Evolutionary conservation across 2,888 invertebrate genomes (phyloP), one percentile per base, ranked within the genome.

Genomic region (Ethmia dodecea): DNA sequence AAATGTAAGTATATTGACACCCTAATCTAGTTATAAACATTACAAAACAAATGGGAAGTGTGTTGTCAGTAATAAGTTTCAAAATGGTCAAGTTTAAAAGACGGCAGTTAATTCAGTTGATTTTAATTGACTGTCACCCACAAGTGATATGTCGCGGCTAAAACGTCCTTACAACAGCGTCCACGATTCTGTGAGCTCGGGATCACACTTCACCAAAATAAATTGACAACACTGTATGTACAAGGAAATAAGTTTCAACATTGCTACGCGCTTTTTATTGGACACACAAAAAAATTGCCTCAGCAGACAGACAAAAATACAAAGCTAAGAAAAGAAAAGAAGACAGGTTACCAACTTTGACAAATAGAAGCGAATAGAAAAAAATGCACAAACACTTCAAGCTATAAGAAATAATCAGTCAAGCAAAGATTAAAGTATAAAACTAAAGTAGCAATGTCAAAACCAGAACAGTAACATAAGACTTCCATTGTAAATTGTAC

Each of bases 321-420:
- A 52, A 57, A 44, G 49, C n/a, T n/a, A n/a, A n/a, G n/a, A n/a
- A n/a, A n/a, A n/a, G n/a, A n/a, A n/a, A n/a, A n/a, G n/a, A n/a
- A n/a, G n/a, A n/a, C n/a, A n/a, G n/a, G n/a, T n/a, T n/a, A 69
- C 75, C 79, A 84, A 81, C 79, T 81, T 84, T 83, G 80, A 86
- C 81, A 74, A 75, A 76, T 63, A 65, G 52, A 43, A 42, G 56
- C 60, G 58, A 41, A 37, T 40, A 31, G 55, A 47, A 46, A 48
- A 47, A 47, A 38, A 49, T 43, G 60, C 50, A 57, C 52, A 69
- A 59, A 64, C 57, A 58, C 37, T 46, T 43, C 31, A 51, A 52
- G 49, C 37, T 32, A 22, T 34, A 42, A 3, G 11, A 12, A 26
- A 42, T 22, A n/a, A n/a, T 52, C 31, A 41, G 24, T 35, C 24